These are phyloP conservation scores for Drosophila pachea DNA, from an alignment of 1,140 invertebrate species.

Conservation along the genomic window DNA sequence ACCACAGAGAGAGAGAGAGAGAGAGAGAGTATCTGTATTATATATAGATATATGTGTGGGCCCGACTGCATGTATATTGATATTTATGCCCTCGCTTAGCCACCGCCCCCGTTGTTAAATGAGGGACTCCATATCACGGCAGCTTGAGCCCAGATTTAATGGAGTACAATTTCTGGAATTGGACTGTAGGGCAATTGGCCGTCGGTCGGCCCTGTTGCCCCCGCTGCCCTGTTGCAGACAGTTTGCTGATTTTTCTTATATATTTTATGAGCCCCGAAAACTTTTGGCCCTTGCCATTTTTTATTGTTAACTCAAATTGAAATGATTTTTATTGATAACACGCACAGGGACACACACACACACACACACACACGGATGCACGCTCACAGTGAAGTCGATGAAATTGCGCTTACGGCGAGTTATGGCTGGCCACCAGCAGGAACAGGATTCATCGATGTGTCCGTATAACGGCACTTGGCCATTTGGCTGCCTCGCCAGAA, in stretches of 20 bases:
- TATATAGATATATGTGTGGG: not conserved
- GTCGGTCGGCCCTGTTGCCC: not conserved
- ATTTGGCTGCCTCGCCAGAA: no score
- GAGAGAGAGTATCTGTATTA: not conserved
- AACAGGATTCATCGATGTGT: no score
- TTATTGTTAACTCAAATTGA: slow-evolving; percentile 70
- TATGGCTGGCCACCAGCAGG: slow-evolving; percentile 23
- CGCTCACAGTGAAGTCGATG: slow-evolving; percentile 37
- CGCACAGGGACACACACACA: no score
- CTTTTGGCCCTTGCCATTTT: slow-evolving; percentile 40
- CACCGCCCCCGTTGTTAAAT: not conserved
- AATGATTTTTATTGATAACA: slow-evolving; percentile 68
- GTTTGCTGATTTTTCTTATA: slow-evolving; percentile 15
- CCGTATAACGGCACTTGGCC: no score
- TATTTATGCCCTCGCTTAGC: not conserved
- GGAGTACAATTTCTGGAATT: not conserved
- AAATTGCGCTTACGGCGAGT: slow-evolving; percentile 35
- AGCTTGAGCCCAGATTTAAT: not conserved
- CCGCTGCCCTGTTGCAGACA: no score
- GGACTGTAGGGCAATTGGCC: slow-evolving; percentile 4
- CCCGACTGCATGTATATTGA: not conserved
- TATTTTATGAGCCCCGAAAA: slow-evolving; percentile 31
- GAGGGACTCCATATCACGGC: not conserved
- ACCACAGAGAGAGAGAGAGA: no score
- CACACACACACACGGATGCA: no score